Base-by-base conservation (phyloP, 2,888 invertebrate genomes). In the Ennomos erosarius region DNA sequence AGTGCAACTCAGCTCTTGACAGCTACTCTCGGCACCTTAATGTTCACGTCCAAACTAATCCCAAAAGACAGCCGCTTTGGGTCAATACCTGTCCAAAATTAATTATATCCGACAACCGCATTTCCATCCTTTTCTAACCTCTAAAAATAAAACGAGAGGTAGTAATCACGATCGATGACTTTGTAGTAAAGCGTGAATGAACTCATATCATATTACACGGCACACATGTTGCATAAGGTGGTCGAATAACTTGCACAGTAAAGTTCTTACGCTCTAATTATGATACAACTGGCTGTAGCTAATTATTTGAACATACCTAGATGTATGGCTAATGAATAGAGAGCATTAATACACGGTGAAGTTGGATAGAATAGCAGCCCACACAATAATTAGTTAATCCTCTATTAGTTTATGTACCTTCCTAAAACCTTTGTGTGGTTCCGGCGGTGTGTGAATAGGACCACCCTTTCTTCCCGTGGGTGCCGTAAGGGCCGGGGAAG, bases 211-310 rank as follows among this genome's bases (percentile, higher is more conserved):
- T 65, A 76, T 84, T 77, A 79, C 78, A 78, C 47, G 55, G 69
- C 71, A 74, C 72, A 70, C 73, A 75, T 83, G 75, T 83, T 84
- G 77, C 81, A 74, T 81, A 84, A 82, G 54, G 68, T 71, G 67
- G 61, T 70, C 61, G 53, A 67, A 64, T 56, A n/a, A 74, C 64
- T 68, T 71, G 69, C 71, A 74, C 73, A 74, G 79, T 85, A 82
- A 84, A 83, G 79, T 84, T 84, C 80, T 87, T 83, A 82, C 81
- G 89, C 87, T 85, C 89, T 79, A 90, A 84, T 88, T 87, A 81
- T 75, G 70, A 68, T 76, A 74, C 74, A 70, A 51, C 70, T 74
- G 38, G 76, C 59, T 50, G 48, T 16, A 34, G 36, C 42, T 57
- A 52, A 57, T 57, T 52, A 51, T 51, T 38, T 36, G 42, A 12